Conservation (phyloP, 2,888 invertebrate species). For the Pammene aurita region DNA sequence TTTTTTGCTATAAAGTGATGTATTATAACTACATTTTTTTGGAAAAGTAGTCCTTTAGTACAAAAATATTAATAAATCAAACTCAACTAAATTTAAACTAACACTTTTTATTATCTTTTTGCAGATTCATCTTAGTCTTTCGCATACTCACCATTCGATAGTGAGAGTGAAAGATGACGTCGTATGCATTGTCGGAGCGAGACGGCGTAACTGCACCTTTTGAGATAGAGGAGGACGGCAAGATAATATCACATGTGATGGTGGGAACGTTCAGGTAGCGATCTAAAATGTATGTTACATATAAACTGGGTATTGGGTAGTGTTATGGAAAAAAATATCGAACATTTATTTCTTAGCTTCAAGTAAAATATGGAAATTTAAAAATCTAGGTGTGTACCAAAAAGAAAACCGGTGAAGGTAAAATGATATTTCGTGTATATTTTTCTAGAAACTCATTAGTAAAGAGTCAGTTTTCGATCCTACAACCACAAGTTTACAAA, state of each 20-base stretch:
- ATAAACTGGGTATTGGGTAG: conserved; percentile 47
- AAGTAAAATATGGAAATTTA: too few relatives aligned
- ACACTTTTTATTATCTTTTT: background rate
- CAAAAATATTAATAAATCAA: too few relatives aligned
- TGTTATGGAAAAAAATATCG: conserved; percentile 40
- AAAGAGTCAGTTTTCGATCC: too few relatives aligned
- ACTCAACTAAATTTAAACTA: background rate
- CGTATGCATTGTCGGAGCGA: conserved; percentile 61
- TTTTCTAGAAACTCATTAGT: too few relatives aligned
- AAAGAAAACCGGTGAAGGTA: too few relatives aligned
- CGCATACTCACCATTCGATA: conserved; percentile 64
- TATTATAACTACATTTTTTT: too few relatives aligned
- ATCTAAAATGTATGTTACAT: conserved; percentile 55
- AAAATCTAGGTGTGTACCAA: too few relatives aligned
- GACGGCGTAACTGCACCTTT: conserved; percentile 46
- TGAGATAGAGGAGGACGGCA: conserved; percentile 53
- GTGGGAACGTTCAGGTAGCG: conserved; percentile 76
- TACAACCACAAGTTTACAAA: too few relatives aligned
- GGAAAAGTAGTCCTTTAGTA: too few relatives aligned
- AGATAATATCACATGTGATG: conserved; percentile 51
- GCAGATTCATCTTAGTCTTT: conserved; percentile 52
- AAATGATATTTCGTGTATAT: too few relatives aligned
- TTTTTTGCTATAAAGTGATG: too few relatives aligned
- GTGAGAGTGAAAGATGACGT: conserved; percentile 82
- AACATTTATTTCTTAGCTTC: too few relatives aligned